Evolutionary conservation across 2,113 vertebrate species (phyloP).

Genomic region (Phalacrocorax brasilianus): DNA sequence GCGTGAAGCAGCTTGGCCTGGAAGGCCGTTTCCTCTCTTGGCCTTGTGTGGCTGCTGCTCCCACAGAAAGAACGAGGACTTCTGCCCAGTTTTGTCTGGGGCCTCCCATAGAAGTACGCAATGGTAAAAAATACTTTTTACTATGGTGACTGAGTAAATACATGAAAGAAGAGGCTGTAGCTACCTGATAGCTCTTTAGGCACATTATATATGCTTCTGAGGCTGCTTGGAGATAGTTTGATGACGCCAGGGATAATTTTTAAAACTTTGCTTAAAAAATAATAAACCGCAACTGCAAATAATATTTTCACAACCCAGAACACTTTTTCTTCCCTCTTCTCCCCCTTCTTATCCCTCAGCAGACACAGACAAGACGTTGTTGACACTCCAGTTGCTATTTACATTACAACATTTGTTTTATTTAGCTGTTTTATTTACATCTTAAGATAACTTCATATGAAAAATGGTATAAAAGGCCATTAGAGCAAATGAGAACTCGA

Average conservation of each 20-base stretch:
- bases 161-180: neutral
- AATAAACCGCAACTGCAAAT: neutral
- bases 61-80: neutral
- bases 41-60: neutral
- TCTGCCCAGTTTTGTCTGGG: neutral
- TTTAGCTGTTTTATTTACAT: neutral
- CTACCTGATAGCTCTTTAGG: neutral
- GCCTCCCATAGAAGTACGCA: neutral
- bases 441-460: neutral
- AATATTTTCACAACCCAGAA: neutral
- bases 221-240: neutral
- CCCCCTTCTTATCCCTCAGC: neutral
- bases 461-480: neutral
- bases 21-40: neutral
- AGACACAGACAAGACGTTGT: rapidly evolving
- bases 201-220: neutral
- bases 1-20: neutral
- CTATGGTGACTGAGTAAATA: neutral
- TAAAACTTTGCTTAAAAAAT: neutral
- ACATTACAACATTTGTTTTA: neutral
- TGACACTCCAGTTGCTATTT: neutral
- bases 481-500: neutral
- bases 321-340: neutral
- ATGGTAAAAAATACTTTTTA: neutral
- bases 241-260: neutral